Evolutionary conservation across 2,113 vertebrate species (phyloP).

Genomic region (Zosterops japonicus): DNA sequence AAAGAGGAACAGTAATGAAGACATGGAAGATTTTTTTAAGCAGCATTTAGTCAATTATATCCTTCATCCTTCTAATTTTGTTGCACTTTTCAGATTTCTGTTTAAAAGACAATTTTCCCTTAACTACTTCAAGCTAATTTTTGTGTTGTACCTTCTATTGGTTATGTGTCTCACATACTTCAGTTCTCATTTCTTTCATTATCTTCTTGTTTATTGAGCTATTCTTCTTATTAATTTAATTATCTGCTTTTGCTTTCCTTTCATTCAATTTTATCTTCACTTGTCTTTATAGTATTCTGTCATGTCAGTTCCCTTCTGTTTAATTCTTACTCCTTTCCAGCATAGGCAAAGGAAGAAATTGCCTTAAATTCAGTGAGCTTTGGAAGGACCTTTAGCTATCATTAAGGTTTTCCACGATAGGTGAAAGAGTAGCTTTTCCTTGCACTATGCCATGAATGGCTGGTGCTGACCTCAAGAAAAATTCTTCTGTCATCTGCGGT

Average conservation of each 20-base stretch:
- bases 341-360: background rate
- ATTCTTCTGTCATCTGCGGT: background rate
- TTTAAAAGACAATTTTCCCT: background rate
- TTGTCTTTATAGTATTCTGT: background rate
- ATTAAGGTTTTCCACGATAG: background rate
- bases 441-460: background rate
- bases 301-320: background rate
- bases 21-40: background rate
- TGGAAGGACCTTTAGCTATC: background rate
- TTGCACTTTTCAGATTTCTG: background rate
- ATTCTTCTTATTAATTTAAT: constrained; percentile 47
- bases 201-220: constrained; percentile 10
- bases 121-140: background rate
- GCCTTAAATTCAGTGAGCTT: background rate
- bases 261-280: constrained; percentile 3
- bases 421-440: background rate
- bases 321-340: background rate
- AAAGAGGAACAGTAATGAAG: background rate
- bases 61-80: background rate
- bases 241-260: background rate
- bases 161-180: background rate
- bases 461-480: background rate
- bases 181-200: constrained; percentile 12
- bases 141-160: background rate
- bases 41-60: background rate